Percentiles rank a stretch among this genome's conserved stretches.
These are phyloP conservation scores for Acromyrmex charruanus DNA, from an alignment of 1,140 invertebrate species.

Conservation along the genomic window DNA sequence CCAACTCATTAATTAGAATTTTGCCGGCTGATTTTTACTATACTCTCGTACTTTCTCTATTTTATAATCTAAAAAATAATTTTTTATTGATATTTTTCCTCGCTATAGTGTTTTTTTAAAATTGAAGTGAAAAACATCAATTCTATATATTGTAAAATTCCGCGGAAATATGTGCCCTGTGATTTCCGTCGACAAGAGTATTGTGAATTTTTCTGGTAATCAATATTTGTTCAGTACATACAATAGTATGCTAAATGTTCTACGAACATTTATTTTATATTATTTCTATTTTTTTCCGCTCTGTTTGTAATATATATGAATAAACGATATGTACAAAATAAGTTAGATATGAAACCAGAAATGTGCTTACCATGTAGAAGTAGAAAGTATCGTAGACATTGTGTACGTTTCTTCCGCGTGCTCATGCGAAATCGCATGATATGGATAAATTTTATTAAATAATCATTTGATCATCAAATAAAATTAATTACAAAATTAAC, in stretches of 20 bases:
- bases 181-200: neutral
- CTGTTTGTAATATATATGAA: neutral
- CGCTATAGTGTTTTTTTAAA: neutral
- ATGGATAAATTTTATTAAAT: neutral
- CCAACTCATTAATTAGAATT: constrained; percentile 9
- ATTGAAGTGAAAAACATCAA: neutral
- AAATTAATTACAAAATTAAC: neutral
- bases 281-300: constrained; percentile 1
- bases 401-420: neutral
- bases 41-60: neutral
- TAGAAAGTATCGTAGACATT: neutral
- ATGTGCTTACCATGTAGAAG: neutral
- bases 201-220: constrained; percentile 13
- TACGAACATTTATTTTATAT: constrained; percentile 19
- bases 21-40: neutral
- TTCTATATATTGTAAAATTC: neutral
- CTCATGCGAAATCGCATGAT: neutral
- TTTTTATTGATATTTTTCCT: neutral
- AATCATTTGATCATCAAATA: neutral
- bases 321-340: neutral
- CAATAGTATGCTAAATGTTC: constrained; percentile 18
- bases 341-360: constrained; percentile 10
- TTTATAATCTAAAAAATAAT: neutral
- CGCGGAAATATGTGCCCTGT: neutral
- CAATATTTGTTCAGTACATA: neutral